phyloP scores from a whole-genome alignment of 2,888 invertebrate genomes.

The Temnothorax ravouxi region DNA sequence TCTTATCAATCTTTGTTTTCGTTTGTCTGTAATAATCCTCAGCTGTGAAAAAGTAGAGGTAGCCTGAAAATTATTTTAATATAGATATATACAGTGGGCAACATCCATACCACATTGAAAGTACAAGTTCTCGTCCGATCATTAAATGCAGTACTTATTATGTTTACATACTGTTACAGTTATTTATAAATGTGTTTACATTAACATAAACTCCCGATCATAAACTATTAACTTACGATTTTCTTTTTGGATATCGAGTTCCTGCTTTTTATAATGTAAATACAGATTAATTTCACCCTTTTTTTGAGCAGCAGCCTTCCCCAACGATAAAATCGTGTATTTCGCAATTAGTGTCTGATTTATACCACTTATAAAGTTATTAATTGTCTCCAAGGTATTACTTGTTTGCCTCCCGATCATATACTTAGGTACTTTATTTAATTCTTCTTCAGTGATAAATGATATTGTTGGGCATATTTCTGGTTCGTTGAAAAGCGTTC shows the following conservation, averaged over 20 bases:
- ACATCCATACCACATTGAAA: not conserved
- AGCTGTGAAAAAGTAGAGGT: slow-evolving; percentile 80
- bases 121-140: not conserved
- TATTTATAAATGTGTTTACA: not conserved
- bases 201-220: not conserved
- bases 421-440: slow-evolving; percentile 81
- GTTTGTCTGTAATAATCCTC: slow-evolving; percentile 81
- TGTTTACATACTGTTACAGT: not conserved
- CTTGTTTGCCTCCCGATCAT: slow-evolving; percentile 81
- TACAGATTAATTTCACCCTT: slow-evolving; percentile 81
- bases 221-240: slow-evolving; percentile 69
- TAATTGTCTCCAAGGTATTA: slow-evolving; percentile 67
- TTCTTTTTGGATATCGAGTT: slow-evolving; percentile 71
- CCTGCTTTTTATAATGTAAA: slow-evolving; percentile 79
- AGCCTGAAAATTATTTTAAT: slow-evolving; percentile 71
- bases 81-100: not conserved
- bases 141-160: not conserved
- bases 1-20: slow-evolving; percentile 81
- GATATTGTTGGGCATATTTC: slow-evolving; percentile 71
- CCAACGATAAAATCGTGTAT: slow-evolving; percentile 79
- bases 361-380: slow-evolving; percentile 76
- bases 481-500: slow-evolving; percentile 78
- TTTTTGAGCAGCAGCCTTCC: slow-evolving; percentile 80
- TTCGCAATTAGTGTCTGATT: slow-evolving; percentile 81
- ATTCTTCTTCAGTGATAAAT: slow-evolving; percentile 75